These are phyloP conservation scores for Vanessa cardui DNA, from an alignment of 2,888 invertebrate species.

Conservation along the genomic window DNA sequence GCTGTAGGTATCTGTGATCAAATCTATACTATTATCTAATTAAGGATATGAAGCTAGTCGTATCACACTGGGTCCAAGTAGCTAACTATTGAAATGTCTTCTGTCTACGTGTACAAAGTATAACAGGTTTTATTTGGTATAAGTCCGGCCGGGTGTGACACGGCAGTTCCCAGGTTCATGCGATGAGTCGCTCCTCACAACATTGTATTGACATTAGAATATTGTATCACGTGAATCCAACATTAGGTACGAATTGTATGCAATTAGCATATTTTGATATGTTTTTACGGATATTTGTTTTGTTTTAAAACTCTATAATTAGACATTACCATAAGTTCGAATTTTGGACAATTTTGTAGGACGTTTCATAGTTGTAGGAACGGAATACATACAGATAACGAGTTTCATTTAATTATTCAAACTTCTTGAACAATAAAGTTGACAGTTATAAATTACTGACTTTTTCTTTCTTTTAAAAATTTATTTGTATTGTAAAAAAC, in stretches of 20 bases:
- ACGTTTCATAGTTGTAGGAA: conserved; percentile 43
- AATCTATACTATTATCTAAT: not conserved
- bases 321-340: conserved; percentile 39
- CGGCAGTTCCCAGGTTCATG: not conserved
- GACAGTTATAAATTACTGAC: conserved; percentile 37
- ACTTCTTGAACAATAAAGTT: conserved; percentile 40
- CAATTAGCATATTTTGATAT: conserved; percentile 43
- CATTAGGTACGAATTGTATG: conserved; percentile 40
- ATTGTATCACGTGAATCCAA: conserved; percentile 35
- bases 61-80: conserved; percentile 7
- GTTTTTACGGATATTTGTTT: conserved; percentile 41
- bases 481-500: conserved; percentile 34
- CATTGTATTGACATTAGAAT: conserved; percentile 28
- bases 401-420: conserved; percentile 37
- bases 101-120: conserved; percentile 10
- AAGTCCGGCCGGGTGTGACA: conserved; percentile 7
- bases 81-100: conserved; percentile 11
- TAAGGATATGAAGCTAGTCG: not conserved
- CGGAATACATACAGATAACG: conserved; percentile 38
- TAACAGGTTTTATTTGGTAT: conserved; percentile 10
- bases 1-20: conserved; percentile 4
- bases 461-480: conserved; percentile 33
- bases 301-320: conserved; percentile 38
- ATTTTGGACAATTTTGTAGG: conserved; percentile 43
- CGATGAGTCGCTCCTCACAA: conserved; percentile 20